phyloP scores from a whole-genome alignment of 2,797 vertebrate species.

The Harpagifer antarcticus region DNA sequence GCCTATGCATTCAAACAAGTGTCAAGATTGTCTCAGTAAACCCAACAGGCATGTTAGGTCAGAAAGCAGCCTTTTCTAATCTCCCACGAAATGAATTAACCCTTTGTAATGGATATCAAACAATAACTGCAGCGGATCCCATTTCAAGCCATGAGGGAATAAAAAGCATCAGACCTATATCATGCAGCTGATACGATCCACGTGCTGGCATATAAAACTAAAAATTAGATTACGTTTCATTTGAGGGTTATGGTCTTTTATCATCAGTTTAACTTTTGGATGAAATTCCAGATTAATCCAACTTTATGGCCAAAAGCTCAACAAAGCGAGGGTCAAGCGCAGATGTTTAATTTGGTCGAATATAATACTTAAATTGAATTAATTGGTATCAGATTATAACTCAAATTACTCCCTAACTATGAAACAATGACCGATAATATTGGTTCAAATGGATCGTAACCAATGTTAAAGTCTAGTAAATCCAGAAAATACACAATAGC shows the following conservation, averaged over 20 bases:
- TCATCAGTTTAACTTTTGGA: conserved; percentile 36
- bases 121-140: conserved; percentile 73
- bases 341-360: conserved; percentile 47
- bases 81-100: conserved; percentile 50
- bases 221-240: conserved; percentile 69
- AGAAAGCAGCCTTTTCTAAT: conserved; percentile 38
- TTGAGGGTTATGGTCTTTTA: conserved; percentile 47
- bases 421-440: not conserved
- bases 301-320: conserved; percentile 44
- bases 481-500: conserved; percentile 33
- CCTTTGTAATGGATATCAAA: conserved; percentile 82
- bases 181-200: conserved; percentile 73
- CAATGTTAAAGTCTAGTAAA: conserved; percentile 4
- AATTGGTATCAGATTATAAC: conserved; percentile 36
- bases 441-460: not conserved
- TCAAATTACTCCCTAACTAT: conserved; percentile 24
- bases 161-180: conserved; percentile 65
- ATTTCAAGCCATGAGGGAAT: conserved; percentile 70
- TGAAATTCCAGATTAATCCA: conserved; percentile 49
- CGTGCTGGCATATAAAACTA: conserved; percentile 65
- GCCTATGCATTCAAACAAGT: conserved; percentile 31
- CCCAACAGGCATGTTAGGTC: conserved; percentile 43
- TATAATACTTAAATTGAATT: conserved; percentile 15
- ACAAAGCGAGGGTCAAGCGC: conserved; percentile 29
- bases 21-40: conserved; percentile 17